Base-by-base conservation (phyloP, 2,888 invertebrate genomes). In the Sisyra nigra region DNA sequence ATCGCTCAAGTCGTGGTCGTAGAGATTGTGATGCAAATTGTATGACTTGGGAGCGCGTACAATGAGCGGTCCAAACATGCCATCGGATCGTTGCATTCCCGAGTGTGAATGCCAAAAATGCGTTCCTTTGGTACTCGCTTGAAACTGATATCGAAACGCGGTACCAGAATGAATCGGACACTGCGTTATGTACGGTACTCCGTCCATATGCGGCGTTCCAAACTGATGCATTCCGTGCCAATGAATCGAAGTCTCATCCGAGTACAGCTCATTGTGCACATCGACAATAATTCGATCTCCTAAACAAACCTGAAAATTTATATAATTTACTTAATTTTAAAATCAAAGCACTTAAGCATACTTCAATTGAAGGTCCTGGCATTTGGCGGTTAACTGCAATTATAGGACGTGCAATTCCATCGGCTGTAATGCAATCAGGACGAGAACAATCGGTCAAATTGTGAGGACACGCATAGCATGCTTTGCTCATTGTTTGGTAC, bases 171-270 rank as follows among this genome's bases (percentile, higher is more conserved):
- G 63, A 42, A 89, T 83, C 0, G 88, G 86, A 50, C 88, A 88
- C 60, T 89, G 89, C 0, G 87, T 84, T 7, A 89, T 74, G 48
- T 76, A 79, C 0, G 89, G 87, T 1, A 87, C 87, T 0, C 89
- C 89, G 50, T 91, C 89, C 87, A 88, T 88, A 56, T 81, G 88
- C 0, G 87, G 87, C 0, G 77, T 77, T 1, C 72, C 72, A 41
- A 65, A 63, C 60, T 87, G 85, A 55, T 87, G 87, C 54, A 84
- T 75, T 0, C 93, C 92, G 55, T 93, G 93, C 91, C 91, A 93
- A 56, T 93, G 93, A 14, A 93, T 76, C 0, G 83, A 79, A 0
- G 88, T 87, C 15, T 80, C 80, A 56, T 88, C 87, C 0, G 81
- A 79, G 55, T 77, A 69, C 58, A 92, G 58, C 46, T 73, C 69